Percentiles rank a stretch among this genome's conserved stretches.
Evolutionary conservation across 2,797 vertebrate genomes (phyloP).

Genomic region (Phataginus tricuspis): DNA sequence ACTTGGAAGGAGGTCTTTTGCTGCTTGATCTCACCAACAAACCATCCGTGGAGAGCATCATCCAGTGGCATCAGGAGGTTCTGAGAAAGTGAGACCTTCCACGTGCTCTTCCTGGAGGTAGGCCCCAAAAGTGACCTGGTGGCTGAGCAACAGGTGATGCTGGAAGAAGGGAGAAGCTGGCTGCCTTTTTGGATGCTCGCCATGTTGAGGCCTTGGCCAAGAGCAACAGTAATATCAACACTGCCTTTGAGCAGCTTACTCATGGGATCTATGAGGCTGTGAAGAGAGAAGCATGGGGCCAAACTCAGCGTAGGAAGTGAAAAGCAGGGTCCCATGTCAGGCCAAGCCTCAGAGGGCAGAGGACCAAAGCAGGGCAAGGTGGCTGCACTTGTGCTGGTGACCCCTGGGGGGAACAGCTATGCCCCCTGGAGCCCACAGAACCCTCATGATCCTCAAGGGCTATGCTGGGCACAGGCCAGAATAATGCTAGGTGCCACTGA

Average conservation of each 20-base stretch:
- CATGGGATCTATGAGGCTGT: slow-evolving; percentile 87
- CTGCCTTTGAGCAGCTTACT: slow-evolving; percentile 87
- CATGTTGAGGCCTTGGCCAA: slow-evolving; percentile 91
- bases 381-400: slow-evolving; percentile 70
- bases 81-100: slow-evolving; percentile 87
- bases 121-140: slow-evolving; percentile 91
- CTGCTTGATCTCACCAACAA: slow-evolving; percentile 91
- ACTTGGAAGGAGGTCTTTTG: slow-evolving; percentile 90
- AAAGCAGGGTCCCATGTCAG: slow-evolving; percentile 72
- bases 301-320: slow-evolving; percentile 89
- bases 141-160: slow-evolving; percentile 81
- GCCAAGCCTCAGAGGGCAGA: background rate
- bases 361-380: background rate
- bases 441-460: slow-evolving; percentile 4
- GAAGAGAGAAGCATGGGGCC: slow-evolving; percentile 84
- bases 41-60: slow-evolving; percentile 89
- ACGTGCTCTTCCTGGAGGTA: slow-evolving; percentile 89
- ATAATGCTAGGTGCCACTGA: background rate
- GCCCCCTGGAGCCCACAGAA: background rate
- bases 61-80: slow-evolving; percentile 90
- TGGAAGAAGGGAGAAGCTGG: slow-evolving; percentile 88
- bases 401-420: background rate
- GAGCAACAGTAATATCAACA: slow-evolving; percentile 87
- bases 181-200: slow-evolving; percentile 83
- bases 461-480: background rate